phyloP scores from a whole-genome alignment of 1,140 invertebrate genomes.

The Micrasema longulum region DNA sequence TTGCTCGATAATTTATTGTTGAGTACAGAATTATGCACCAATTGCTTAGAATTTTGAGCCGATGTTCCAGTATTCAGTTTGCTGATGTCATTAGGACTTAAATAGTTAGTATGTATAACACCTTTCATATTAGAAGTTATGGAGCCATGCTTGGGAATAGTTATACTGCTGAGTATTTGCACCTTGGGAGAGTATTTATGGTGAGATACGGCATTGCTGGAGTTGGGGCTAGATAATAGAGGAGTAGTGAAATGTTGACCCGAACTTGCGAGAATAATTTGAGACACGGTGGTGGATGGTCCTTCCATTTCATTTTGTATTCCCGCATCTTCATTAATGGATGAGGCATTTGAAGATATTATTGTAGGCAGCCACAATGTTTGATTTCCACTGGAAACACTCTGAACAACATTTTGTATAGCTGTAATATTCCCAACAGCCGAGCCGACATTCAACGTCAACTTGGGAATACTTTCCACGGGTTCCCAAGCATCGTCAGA shows the following conservation, averaged over 20 bases:
- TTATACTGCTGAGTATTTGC: conserved; percentile 46
- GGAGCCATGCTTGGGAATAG: conserved; percentile 43
- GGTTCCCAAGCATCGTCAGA: conserved; percentile 60
- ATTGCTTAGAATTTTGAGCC: conserved; percentile 52
- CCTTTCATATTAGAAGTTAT: conserved; percentile 25
- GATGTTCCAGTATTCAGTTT: conserved; percentile 13
- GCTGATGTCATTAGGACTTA: conserved; percentile 33
- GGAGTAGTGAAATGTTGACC: conserved; percentile 39
- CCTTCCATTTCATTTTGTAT: conserved; percentile 61
- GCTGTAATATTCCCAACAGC: conserved; percentile 63
- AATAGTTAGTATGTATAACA: conserved; percentile 37
- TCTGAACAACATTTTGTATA: conserved; percentile 65
- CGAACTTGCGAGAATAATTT: conserved; percentile 58
- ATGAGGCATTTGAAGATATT: conserved; percentile 55
- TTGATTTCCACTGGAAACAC: conserved; percentile 61
- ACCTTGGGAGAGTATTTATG: conserved; percentile 46
- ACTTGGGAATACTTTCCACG: conserved; percentile 65
- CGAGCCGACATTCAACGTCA: conserved; percentile 64
- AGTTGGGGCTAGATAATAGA: conserved; percentile 13
- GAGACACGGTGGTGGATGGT: conserved; percentile 61
- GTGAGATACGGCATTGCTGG: conserved; percentile 11
- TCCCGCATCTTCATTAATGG: conserved; percentile 54
- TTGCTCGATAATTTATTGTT: conserved; percentile 26
- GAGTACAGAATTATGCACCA: conserved; percentile 30
- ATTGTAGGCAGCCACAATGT: conserved; percentile 60